Conservation (phyloP, 2,113 vertebrate species). For the Lota lota region DNA sequence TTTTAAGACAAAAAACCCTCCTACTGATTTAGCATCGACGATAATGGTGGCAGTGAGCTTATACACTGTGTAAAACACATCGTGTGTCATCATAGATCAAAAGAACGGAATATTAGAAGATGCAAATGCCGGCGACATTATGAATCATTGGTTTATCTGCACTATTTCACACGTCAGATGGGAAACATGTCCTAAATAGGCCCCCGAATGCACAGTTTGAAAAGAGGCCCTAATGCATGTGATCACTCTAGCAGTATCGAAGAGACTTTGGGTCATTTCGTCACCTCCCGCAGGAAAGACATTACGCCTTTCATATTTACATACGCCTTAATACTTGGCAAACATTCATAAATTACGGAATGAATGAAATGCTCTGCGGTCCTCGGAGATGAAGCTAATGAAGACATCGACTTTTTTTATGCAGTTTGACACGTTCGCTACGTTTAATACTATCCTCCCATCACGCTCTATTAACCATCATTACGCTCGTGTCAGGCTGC, state of each 20-base stretch:
- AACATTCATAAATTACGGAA: constrained; percentile 99
- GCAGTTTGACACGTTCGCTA: constrained; percentile 83
- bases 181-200: constrained; percentile 83
- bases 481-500: constrained; percentile 84
- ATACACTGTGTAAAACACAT: constrained; percentile 59
- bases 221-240: constrained; percentile 87
- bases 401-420: constrained; percentile 90
- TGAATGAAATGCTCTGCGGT: constrained; percentile 99
- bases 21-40: constrained; percentile 59
- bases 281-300: constrained; percentile 99
- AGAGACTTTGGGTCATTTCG: constrained; percentile 98
- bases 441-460: constrained; percentile 89
- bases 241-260: constrained; percentile 94
- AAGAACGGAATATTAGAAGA: constrained; percentile 85
- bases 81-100: constrained; percentile 97
- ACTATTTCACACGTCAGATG: constrained; percentile 97
- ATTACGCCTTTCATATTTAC: constrained; percentile 98
- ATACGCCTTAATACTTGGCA: constrained; percentile 99
- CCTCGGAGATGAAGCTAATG: constrained; percentile 97
- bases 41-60: constrained; percentile 63
- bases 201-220: constrained; percentile 90
- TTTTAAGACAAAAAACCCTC: constrained; percentile 57
- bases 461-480: constrained; percentile 96
- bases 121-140: constrained; percentile 95
- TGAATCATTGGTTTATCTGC: constrained; percentile 98